Evolutionary conservation across 2,888 invertebrate genomes (phyloP).

Genomic region (Hipparchia sbordonii): DNA sequence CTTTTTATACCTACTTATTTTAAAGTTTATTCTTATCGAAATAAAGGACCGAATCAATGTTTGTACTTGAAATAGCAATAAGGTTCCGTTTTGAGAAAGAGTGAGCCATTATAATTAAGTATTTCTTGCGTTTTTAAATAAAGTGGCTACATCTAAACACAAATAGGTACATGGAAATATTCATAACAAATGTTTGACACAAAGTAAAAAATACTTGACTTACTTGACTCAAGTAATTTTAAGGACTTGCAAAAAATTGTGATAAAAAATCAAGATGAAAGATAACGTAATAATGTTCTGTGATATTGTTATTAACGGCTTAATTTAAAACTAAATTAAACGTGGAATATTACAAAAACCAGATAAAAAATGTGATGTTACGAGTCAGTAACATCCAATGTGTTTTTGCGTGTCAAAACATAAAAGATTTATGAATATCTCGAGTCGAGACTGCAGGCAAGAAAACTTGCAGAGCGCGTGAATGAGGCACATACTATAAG

Average conservation of each 20-base stretch:
- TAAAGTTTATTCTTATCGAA: no score
- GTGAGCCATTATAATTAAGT: no score
- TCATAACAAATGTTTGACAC: no score
- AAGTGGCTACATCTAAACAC: no score
- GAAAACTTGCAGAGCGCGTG: background rate
- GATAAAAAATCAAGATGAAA: conserved; percentile 5
- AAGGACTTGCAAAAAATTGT: background rate
- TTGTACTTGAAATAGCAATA: no score
- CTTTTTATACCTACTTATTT: no score
- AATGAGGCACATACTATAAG: background rate
- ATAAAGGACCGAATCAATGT: no score
- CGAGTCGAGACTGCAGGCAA: background rate
- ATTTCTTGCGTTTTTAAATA: no score
- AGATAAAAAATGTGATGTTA: background rate
- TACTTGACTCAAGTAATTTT: background rate
- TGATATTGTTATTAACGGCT: background rate
- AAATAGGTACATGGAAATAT: no score
- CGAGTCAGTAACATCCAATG: background rate
- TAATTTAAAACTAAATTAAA: conserved; percentile 7
- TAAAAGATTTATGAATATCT: conserved; percentile 14
- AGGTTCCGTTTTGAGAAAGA: no score
- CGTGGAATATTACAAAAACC: background rate
- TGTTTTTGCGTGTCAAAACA: conserved; percentile 12
- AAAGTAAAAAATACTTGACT: background rate
- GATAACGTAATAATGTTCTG: background rate